A percentile compares a stretch with the other conserved stretches of the same genome.
phyloP scores from a whole-genome alignment of 2,113 vertebrate genomes.

The Pycnonotus jocosus region DNA sequence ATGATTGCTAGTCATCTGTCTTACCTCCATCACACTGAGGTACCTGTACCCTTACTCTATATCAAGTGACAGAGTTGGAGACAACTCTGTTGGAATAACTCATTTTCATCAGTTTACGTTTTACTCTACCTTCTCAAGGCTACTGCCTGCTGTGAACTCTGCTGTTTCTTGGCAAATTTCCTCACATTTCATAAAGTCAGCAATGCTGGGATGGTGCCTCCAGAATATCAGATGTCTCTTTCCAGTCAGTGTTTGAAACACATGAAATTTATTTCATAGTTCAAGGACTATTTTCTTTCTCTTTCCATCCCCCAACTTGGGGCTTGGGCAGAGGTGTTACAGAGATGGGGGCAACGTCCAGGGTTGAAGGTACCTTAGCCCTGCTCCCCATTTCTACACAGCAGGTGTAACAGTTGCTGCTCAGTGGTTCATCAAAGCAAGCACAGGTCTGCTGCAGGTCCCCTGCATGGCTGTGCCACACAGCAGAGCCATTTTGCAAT shows the following conservation, averaged over 20 bases:
- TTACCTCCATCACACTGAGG: not conserved
- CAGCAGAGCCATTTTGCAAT: not conserved
- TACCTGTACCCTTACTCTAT: not conserved
- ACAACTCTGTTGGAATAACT: not conserved
- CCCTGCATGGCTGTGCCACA: accelerated
- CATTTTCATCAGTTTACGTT: not conserved
- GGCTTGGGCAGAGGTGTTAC: not conserved
- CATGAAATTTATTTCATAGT: not conserved
- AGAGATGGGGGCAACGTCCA: not conserved
- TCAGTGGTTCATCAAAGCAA: not conserved
- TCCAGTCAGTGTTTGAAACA: not conserved
- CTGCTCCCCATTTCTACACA: not conserved
- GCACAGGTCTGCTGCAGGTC: not conserved
- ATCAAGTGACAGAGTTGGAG: not conserved
- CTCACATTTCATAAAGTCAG: not conserved
- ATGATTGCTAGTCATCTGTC: not conserved
- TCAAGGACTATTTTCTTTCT: not conserved
- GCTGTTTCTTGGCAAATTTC: not conserved
- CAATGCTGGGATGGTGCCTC: not conserved
- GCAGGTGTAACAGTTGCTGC: not conserved
- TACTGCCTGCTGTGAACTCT: not conserved
- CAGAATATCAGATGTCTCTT: not conserved
- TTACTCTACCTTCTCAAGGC: not conserved
- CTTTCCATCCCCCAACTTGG: accelerated
- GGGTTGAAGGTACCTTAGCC: not conserved